Conservation (phyloP, 2,797 vertebrate genomes). For the Pantherophis alleghaniensis region DNA sequence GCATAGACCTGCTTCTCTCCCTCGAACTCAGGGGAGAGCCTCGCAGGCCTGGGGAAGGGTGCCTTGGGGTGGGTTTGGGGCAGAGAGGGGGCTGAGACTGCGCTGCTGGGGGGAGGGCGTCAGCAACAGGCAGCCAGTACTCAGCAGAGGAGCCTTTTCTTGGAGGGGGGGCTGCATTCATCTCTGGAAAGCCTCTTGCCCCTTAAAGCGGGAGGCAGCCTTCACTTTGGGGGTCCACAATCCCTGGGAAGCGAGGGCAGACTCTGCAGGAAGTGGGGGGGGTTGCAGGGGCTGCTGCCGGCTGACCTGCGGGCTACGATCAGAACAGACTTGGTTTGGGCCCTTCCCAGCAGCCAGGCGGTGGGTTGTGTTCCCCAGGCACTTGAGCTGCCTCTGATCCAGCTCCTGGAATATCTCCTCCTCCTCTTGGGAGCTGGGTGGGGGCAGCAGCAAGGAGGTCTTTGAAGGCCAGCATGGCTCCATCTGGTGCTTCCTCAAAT, state of each 20-base stretch:
- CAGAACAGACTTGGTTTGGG: background rate
- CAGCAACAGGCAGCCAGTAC: background rate
- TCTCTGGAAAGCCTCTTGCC: background rate
- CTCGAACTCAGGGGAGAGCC: conserved; percentile 54
- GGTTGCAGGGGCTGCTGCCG: background rate
- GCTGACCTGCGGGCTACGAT: conserved; percentile 29
- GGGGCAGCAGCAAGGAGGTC: background rate
- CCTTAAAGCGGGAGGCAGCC: background rate
- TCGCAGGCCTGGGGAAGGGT: background rate
- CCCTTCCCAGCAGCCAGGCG: background rate
- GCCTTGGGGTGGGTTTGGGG: background rate
- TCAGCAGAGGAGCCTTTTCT: background rate
- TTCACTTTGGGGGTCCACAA: background rate
- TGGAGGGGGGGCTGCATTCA: background rate
- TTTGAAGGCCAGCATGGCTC: background rate
- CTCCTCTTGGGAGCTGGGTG: background rate
- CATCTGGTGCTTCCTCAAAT: conserved; percentile 61
- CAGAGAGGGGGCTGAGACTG: background rate
- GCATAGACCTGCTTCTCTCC: conserved; percentile 87
- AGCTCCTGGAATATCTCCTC: conserved; percentile 29
- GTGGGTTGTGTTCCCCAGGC: rapidly evolving
- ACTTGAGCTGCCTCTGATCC: conserved; percentile 50
- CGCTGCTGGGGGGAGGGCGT: background rate
- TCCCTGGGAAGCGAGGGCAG: background rate
- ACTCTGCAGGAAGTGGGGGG: background rate